Base-by-base conservation (phyloP, 2,888 invertebrate species). In the Parnassius mnemosyne region DNA sequence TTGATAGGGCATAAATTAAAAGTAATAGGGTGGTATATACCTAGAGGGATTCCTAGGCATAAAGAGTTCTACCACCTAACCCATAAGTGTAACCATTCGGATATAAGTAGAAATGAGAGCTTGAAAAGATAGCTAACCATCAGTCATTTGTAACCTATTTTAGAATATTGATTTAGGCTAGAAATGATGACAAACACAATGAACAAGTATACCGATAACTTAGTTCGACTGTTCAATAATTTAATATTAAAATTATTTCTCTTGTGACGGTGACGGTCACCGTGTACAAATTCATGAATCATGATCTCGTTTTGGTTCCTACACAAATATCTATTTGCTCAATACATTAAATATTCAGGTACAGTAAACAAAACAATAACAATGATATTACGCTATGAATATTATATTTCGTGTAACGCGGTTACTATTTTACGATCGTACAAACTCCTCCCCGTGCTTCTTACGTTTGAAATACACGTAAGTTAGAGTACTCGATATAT, bases 401-500 rank as follows among this genome's bases (percentile, higher is more conserved):
- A 52, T 62, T 53, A 61, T 56, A 59, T 63, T 60, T 56, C 11
- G 51, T 63, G 51, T 59, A 56, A 63, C 55, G n/a, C 47, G n/a
- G 52, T 51, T 59, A 49, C 42, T 51, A 20, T 55, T 59, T 55
- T 63, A 63, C 42, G 50, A 50, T 46, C 54, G 13, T 42, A 59
- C 46, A n/a, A 51, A 58, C 34, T 34, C 64, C 61, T 61, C 50
- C 57, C 58, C 56, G 60, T 68, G 57, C 58, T 64, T 68, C 63
- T 63, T 64, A 67, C 51, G 65, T 68, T 68, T 60, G 65, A 65
- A 59, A 57, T 65, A 56, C 56, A 61, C 64, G 65, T 63, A 65
- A 68, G 65, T 69, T 63, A 64, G 57, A 57, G 57, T 56, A 65
- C 56, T 74, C 71, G 72, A 75, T 71, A 76, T 75, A 71, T 73